Evolutionary conservation across 2,888 invertebrate genomes (phyloP), one percentile per base, ranked within the genome.

Genomic region (Willowsia nigromaculata): DNA sequence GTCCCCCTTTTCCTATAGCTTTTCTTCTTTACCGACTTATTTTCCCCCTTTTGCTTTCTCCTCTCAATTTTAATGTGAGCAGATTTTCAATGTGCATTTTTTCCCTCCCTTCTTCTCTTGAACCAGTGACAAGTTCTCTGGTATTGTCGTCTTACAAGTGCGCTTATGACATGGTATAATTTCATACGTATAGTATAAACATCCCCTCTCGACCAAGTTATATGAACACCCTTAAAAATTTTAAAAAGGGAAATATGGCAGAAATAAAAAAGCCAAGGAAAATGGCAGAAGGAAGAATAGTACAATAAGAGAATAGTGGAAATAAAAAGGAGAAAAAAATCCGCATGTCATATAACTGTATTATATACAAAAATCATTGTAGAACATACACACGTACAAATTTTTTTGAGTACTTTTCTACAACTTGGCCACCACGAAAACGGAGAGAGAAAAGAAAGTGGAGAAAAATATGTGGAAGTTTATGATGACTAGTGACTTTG

Each of bases 21-120:
- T 81, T 62, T 62, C 59, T 80, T 47, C n/a, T 62, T 53, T 47
- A 18, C 40, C 81, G 81, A 81, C 81, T 81, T 81, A 81, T 81
- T 81, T 81, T 59, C 53, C 78, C 78, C 53, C 30, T 81, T 62
- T 81, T 62, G 40, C 82, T 30, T 74, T 78, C 22, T 80, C 80
- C 85, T 86, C 86, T 81, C 86, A 86, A 86, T 86, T 80, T 86
- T 86, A 86, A 86, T 86, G 86, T 86, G 86, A 80, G 80, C 80
- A 81, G 80, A 86, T 86, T 86, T 86, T 78, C 85, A 85, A 85
- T 85, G 85, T 78, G 85, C 65, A 85, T 30, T 56, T 65, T 56
- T 40, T 18, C 27, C 13, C 27, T 56, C 50, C 15, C n/a, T 15
- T 11, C 15, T 50, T 50, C 50, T 50, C 50, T 59, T 13, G 30